These are phyloP conservation scores for Crossocerus cetratus DNA, from an alignment of 2,888 invertebrate genomes.

Conservation along the genomic window DNA sequence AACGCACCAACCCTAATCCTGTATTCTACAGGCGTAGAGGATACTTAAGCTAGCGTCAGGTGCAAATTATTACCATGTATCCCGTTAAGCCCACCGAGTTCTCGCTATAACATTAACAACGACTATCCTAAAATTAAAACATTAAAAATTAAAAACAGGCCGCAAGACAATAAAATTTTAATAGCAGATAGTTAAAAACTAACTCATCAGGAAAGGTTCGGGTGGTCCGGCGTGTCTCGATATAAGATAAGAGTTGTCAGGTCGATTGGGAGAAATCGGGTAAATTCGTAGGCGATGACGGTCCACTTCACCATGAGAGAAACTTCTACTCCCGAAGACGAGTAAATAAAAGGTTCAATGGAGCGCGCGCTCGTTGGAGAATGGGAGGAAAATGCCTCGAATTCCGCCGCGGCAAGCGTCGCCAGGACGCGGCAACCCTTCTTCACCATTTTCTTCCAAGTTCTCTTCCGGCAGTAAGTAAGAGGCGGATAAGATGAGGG, in stretches of 20 bases:
- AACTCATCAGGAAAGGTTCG: too few relatives aligned
- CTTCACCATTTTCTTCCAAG: slow-evolving; percentile 22
- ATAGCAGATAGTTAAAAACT: too few relatives aligned
- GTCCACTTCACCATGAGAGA: slow-evolving; percentile 49
- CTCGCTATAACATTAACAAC: too few relatives aligned
- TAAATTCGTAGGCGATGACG: slow-evolving; percentile 32
- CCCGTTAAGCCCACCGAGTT: background rate
- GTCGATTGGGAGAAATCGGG: slow-evolving; percentile 40
- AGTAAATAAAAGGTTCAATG: slow-evolving; percentile 68
- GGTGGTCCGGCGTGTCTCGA: background rate
- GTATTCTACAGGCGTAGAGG: background rate
- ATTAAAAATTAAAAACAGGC: too few relatives aligned
- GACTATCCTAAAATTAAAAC: too few relatives aligned
- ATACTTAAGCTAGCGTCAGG: background rate
- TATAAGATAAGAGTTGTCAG: slow-evolving; percentile 36
- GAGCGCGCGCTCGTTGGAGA: slow-evolving; percentile 58
- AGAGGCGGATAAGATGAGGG: slow-evolving; percentile 20
- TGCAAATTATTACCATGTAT: background rate
- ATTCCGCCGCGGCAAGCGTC: slow-evolving; percentile 48
- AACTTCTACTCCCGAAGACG: slow-evolving; percentile 46
- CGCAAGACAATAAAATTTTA: too few relatives aligned
- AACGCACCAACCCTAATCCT: slow-evolving; percentile 3
- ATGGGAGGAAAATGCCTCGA: slow-evolving; percentile 62
- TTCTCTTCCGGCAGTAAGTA: slow-evolving; percentile 11
- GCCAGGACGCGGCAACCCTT: slow-evolving; percentile 12